phyloP scores from a whole-genome alignment of 2,888 invertebrate genomes.

The Dioctria linearis region DNA sequence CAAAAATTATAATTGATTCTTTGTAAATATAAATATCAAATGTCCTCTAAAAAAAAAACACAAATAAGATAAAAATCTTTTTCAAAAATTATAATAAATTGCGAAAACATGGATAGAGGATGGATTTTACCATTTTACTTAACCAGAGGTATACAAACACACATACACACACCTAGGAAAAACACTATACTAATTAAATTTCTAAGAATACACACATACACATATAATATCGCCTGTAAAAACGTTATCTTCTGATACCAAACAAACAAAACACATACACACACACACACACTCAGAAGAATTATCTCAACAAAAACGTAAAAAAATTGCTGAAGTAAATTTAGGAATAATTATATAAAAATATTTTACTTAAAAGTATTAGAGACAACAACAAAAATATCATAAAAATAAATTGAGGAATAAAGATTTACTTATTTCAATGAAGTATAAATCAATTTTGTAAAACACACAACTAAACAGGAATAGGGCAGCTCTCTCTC shows the following conservation, averaged over 20 bases:
- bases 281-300: neutral
- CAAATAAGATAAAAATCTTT: too few species aligned
- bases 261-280: neutral
- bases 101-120: too few species aligned
- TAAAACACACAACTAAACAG: slow-evolving; percentile 6
- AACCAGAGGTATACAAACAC: neutral
- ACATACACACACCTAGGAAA: neutral
- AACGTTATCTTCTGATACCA: neutral
- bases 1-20: too few species aligned
- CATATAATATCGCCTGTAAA: slow-evolving; percentile 3
- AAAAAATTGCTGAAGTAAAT: slow-evolving; percentile 46
- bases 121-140: too few species aligned
- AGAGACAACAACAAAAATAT: neutral
- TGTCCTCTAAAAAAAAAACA: too few species aligned
- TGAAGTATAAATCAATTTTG: slow-evolving; percentile 1
- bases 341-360: slow-evolving; percentile 25
- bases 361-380: slow-evolving; percentile 44
- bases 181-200: neutral
- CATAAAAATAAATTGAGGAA: slow-evolving; percentile 7
- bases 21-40: too few species aligned
- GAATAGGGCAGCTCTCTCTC: neutral
- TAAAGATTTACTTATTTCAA: slow-evolving; percentile 10
- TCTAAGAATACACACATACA: neutral
- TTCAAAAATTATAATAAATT: too few species aligned
- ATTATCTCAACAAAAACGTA: slow-evolving; percentile 18